Evolutionary conservation across 1,140 invertebrate genomes (phyloP), one percentile per base, ranked within the genome.

Genomic region (Heterodera schachtii): DNA sequence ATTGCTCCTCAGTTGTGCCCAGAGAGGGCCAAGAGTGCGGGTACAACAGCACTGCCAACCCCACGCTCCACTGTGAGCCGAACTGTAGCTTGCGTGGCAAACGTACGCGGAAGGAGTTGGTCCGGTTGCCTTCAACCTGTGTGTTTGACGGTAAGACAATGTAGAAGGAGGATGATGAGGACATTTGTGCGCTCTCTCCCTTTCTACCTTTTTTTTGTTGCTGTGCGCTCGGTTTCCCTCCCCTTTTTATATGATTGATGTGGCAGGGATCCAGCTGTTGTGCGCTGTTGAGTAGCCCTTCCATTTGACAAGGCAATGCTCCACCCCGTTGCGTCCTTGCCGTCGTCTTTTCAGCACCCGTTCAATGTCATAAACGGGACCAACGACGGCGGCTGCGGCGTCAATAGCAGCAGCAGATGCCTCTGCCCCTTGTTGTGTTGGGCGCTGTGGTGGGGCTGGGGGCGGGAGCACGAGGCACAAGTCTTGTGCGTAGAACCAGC

Each of bases 251-350:
- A 64, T 64, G 57, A 64, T 64, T 5, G 57, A 64, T 9, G 9
- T 13, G 7, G 64, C 79, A 2, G 70, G 57, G 21, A 80, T 64
- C 79, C 79, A 80, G 43, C 70, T 78, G 75, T 80, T 80, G 70
- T 80, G 52, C 6, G 7, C 41, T 2, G n/a, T 21, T 3, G 3
- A n/a, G 81, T 81, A 69, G 0, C 70, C 81, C 2, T 43, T 3
- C 64, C 76, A 82, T 44, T 47, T 60, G 8, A 82, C 80, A 66
- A 82, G 31, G 3, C 52, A 52, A 49, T 82, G 19, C 6, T 82
- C 81, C 13, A 41, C 31, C 5, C 81, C 81, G 31, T 9, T 52
- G 49, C 49, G 49, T 52, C 49, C 6, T 52, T 52, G 49, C 11
- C 49, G 49, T 52, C 11, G 49, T 1, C 31, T 31, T 31, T 31